A percentile compares a stretch with the other conserved stretches of the same genome.
phyloP scores from a whole-genome alignment of 2,113 vertebrate species.

The Austrofundulus limnaeus region DNA sequence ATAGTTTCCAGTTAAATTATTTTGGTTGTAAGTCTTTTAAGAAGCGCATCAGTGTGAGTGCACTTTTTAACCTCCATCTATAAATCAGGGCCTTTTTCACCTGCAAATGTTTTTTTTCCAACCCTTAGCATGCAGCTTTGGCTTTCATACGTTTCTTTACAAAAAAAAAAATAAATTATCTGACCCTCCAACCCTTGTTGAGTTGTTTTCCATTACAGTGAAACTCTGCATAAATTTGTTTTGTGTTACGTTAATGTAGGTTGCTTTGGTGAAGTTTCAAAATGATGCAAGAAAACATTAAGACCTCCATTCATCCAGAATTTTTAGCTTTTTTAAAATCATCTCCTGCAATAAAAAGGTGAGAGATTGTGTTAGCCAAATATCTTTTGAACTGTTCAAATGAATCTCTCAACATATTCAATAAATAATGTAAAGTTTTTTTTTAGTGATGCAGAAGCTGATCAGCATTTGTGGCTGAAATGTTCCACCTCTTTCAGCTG shows the following conservation, averaged over 20 bases:
- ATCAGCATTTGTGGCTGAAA: too few relatives aligned
- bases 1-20: neutral
- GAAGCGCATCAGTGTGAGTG: neutral
- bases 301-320: too few relatives aligned
- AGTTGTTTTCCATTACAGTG: slow-evolving; percentile 9
- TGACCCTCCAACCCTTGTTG: slow-evolving; percentile 13
- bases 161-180: slow-evolving; percentile 31
- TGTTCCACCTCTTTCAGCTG: too few relatives aligned
- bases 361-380: too few relatives aligned
- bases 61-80: neutral
- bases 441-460: too few relatives aligned
- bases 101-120: neutral
- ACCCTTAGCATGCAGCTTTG: slow-evolving; percentile 2
- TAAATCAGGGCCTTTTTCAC: neutral
- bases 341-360: too few relatives aligned
- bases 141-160: slow-evolving; percentile 9
- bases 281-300: neutral
- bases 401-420: too few relatives aligned
- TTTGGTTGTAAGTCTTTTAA: neutral
- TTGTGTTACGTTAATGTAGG: slow-evolving; percentile 9
- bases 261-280: neutral
- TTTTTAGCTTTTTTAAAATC: too few relatives aligned
- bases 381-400: too few relatives aligned
- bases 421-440: too few relatives aligned
- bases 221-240: neutral